Evolutionary conservation across 2,888 invertebrate species (phyloP).

Genomic region (Gastracanthus pulcherrimus): DNA sequence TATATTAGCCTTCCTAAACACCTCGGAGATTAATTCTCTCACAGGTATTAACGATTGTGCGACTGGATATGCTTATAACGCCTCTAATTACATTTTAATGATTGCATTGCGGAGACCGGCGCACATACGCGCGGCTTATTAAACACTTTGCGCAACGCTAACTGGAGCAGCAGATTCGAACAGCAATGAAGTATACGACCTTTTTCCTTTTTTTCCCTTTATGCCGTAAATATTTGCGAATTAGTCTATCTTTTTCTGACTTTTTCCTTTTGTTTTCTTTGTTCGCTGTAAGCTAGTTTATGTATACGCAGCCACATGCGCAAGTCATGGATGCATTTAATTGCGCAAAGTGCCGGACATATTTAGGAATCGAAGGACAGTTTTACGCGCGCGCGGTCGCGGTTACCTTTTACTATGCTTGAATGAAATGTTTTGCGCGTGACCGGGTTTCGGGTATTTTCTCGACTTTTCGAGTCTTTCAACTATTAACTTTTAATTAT

Average conservation of each 20-base stretch:
- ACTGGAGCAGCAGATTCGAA: background rate
- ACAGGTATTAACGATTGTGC: background rate
- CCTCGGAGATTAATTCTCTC: no score
- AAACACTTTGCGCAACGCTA: background rate
- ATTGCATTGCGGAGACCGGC: background rate
- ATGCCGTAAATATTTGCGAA: background rate
- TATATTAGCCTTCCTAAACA: no score
- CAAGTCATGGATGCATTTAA: background rate
- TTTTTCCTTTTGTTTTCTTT: background rate
- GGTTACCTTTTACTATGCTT: no score
- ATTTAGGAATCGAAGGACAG: background rate
- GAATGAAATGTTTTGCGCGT: background rate
- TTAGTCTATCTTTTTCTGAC: background rate
- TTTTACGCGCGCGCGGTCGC: no score
- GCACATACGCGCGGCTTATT: background rate
- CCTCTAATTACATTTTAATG: background rate
- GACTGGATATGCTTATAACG: background rate
- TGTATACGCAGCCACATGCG: no score
- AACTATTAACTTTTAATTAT: no score
- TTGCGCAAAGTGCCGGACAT: background rate
- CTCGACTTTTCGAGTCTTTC: no score
- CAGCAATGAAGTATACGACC: background rate
- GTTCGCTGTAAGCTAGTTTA: no score
- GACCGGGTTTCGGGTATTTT: background rate
- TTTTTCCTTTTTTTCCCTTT: no score